Conservation (phyloP, 1,140 invertebrate species). For the Gonioctena quinquepunctata region DNA sequence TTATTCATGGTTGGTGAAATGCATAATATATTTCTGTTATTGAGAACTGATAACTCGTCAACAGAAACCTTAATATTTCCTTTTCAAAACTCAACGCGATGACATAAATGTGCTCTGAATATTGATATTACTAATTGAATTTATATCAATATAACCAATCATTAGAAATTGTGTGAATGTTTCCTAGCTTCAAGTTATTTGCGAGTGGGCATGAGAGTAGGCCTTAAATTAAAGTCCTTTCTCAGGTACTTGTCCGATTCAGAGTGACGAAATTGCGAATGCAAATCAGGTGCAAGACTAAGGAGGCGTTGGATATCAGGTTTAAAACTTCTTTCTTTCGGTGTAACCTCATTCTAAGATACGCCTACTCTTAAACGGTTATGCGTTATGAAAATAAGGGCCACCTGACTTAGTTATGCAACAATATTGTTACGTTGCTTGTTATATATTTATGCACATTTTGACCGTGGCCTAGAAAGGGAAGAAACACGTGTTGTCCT, state of each 20-base stretch:
- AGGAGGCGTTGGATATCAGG: background rate
- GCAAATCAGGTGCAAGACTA: background rate
- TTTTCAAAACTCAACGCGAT: too few relatives aligned
- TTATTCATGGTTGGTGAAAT: too few relatives aligned
- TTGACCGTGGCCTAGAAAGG: slow-evolving; percentile 1
- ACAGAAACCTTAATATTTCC: too few relatives aligned
- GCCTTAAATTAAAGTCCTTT: background rate
- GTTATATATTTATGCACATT: background rate
- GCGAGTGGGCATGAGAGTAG: background rate
- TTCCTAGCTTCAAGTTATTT: background rate
- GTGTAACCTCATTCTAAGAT: background rate
- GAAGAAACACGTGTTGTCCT: background rate
- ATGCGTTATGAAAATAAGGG: slow-evolving; percentile 5
- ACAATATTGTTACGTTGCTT: background rate
- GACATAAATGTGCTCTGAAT: too few relatives aligned
- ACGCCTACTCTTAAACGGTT: background rate
- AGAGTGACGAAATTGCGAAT: slow-evolving; percentile 3
- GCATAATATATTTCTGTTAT: too few relatives aligned
- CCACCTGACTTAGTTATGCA: background rate
- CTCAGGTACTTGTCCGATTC: background rate
- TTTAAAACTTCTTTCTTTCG: background rate
- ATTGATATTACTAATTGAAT: too few relatives aligned
- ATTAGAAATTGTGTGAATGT: too few relatives aligned
- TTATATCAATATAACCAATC: too few relatives aligned
- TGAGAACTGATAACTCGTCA: too few relatives aligned